A percentile compares a stretch with the other conserved stretches of the same genome.
These are phyloP conservation scores for Atractosteus spatula DNA, from an alignment of 2,113 vertebrate species.

Conservation along the genomic window DNA sequence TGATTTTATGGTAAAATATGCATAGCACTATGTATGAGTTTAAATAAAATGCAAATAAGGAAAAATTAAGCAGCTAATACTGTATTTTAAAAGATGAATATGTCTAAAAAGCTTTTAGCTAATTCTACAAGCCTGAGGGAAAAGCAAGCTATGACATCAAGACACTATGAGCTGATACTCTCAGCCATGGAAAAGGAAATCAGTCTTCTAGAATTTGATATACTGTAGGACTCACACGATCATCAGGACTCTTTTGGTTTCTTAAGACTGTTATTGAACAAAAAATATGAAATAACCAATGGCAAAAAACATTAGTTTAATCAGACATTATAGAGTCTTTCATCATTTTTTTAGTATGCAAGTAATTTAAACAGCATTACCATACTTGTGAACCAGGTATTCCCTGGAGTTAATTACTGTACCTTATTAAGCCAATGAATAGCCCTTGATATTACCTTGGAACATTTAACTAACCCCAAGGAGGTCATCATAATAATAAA, in stretches of 20 bases:
- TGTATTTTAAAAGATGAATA: constrained; percentile 5
- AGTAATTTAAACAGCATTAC: constrained; percentile 47
- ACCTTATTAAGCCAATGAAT: constrained; percentile 54
- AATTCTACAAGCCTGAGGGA: neutral
- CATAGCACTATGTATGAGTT: neutral
- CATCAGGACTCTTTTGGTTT: too few relatives aligned
- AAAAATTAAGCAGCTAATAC: neutral
- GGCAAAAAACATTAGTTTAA: neutral
- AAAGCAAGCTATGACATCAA: neutral
- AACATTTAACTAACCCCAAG: constrained; percentile 76
- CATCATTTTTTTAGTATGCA: constrained; percentile 19
- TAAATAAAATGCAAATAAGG: neutral
- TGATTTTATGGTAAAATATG: neutral
- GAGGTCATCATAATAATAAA: constrained; percentile 72
- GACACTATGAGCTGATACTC: neutral
- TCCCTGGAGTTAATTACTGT: constrained; percentile 57
- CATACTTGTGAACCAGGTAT: constrained; percentile 51
- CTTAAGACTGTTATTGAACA: neutral
- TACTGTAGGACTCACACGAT: neutral
- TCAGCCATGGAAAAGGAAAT: neutral
- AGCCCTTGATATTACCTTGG: constrained; percentile 75
- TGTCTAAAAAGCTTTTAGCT: neutral
- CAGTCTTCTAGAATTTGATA: neutral
- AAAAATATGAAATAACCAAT: neutral
- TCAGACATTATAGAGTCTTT: too few relatives aligned